Base-by-base conservation (phyloP, 1,140 invertebrate genomes). In the Formica selysi region DNA sequence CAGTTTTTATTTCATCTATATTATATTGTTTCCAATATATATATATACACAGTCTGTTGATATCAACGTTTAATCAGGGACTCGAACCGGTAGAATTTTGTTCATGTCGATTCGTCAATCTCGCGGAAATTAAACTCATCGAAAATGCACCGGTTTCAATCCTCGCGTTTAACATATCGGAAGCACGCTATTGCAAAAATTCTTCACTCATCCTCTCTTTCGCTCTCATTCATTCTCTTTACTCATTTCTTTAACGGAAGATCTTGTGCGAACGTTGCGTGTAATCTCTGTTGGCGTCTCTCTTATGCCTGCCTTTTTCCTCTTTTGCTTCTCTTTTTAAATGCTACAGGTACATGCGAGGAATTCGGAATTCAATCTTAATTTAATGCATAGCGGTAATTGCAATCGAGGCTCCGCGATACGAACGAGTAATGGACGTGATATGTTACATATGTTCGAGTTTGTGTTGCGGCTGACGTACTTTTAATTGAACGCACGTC, bases 211-310 rank as follows among this genome's bases (percentile, higher is more conserved):
- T 65, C 5, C 62, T 36, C 36, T n/a, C 32, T 86, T 29, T 71
- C 16, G 57, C 59, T 86, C 84, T 74, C 81, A 85, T 59, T 71
- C 62, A 8, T 44, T 68, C 62, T 11, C 6, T 85, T 16, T 38
- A 41, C 11, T 76, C 48, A 44, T 65, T 79, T 79, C 61, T 87
- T 85, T 88, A 91, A 89, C 88, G 91, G 90, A 92, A 92, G 92
- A 92, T 92, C 90, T 91, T 88, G 88, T 88, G 89, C 86, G 83
- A 91, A 88, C 67, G 76, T 88, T 90, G 89, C 64, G 76, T 79
- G 76, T 78, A 67, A 68, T 85, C 32, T 78, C 85, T 85, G 51
- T 48, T 41, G 59, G 61, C 90, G 79, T 88, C 70, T 76, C 61
- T 88, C 61, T 88, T 54, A 54, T 79, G 76, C 44, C 67, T 85